phyloP scores from a whole-genome alignment of 2,797 vertebrate species.

The Lepus townsendii region DNA sequence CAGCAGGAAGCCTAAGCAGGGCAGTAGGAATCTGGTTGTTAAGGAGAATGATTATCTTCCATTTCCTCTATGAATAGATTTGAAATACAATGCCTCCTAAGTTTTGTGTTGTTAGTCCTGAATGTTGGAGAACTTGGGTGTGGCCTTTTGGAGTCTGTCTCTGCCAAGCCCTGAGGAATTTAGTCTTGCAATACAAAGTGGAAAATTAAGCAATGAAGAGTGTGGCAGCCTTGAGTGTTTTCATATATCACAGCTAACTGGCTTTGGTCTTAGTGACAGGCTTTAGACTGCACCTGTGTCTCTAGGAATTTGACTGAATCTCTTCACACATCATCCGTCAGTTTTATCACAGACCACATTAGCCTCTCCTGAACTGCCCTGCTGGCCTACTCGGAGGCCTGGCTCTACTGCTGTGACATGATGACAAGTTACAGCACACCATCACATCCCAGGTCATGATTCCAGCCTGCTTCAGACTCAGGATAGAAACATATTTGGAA shows the following conservation, averaged over 20 bases:
- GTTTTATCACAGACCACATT: neutral
- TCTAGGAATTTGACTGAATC: neutral
- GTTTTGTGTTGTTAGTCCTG: neutral
- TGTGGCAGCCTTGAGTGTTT: neutral
- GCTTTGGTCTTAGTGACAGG: neutral
- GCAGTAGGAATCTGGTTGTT: neutral
- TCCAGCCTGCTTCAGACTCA: neutral
- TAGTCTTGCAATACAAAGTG: neutral
- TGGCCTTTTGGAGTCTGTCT: neutral
- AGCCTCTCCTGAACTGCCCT: neutral
- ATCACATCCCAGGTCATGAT: neutral
- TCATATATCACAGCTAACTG: neutral
- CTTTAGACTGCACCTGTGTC: neutral
- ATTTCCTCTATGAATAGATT: neutral
- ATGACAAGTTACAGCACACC: neutral
- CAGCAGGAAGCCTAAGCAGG: neutral
- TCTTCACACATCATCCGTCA: neutral
- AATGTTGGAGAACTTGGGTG: neutral
- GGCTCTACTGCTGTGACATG: neutral
- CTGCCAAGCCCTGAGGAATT: conserved; percentile 19
- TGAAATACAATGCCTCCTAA: neutral
- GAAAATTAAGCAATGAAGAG: neutral
- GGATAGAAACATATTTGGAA: neutral
- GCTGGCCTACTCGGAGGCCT: neutral
- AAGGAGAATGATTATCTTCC: conserved; percentile 4